A percentile compares a stretch with the other conserved stretches of the same genome.
Evolutionary conservation across 2,113 vertebrate genomes (phyloP).

Genomic region (Apus apus): DNA sequence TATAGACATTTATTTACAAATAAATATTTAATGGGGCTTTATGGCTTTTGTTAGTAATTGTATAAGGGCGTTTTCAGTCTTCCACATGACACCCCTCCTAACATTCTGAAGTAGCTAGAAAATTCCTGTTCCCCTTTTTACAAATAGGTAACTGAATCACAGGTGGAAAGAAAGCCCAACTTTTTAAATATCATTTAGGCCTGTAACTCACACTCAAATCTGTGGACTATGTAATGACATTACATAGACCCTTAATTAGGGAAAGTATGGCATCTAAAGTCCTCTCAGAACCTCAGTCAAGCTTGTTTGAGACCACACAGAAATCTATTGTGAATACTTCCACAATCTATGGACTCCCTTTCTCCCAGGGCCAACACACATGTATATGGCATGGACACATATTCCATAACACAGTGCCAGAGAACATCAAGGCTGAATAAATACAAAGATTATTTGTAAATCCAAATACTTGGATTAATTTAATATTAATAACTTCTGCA

Average conservation of each 20-base stretch:
- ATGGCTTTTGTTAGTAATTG: not conserved
- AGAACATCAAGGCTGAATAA: not conserved
- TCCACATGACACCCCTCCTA: not conserved
- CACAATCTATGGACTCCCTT: not conserved
- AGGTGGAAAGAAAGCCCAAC: not conserved
- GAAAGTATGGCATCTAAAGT: not conserved
- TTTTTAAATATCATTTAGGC: not conserved
- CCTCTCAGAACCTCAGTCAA: not conserved
- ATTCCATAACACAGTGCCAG: not conserved
- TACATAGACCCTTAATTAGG: not conserved
- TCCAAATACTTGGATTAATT: not conserved
- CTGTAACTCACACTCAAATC: not conserved
- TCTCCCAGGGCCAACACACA: not conserved
- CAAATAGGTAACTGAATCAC: not conserved
- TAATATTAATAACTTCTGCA: not conserved
- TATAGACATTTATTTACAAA: not conserved
- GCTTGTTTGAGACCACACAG: not conserved
- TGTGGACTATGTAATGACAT: not conserved
- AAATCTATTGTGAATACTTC: not conserved
- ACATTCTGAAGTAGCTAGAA: not conserved
- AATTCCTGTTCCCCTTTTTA: not conserved
- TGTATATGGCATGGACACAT: accelerated
- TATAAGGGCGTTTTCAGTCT: not conserved
- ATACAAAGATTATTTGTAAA: not conserved
- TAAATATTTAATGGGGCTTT: not conserved